Conservation (phyloP, 2,113 vertebrate species). For the Xerus inauris region DNA sequence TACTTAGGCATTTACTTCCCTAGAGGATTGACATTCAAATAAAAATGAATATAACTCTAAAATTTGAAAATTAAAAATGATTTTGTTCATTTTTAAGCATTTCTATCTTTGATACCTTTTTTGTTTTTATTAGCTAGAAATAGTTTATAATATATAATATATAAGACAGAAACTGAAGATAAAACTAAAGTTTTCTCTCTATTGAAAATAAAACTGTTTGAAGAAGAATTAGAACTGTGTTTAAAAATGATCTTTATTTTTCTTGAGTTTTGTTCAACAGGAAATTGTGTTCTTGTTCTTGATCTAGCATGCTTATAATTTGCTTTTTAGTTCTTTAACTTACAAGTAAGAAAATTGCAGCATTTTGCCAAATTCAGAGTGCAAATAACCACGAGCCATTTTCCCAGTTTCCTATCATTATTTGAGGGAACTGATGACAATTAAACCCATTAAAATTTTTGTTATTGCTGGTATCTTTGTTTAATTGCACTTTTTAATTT, state of each 20-base stretch:
- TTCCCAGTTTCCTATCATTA: not conserved
- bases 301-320: not conserved
- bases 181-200: no score
- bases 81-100: not conserved
- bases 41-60: not conserved
- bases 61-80: conserved; percentile 21
- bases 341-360: not conserved
- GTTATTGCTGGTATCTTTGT: not conserved
- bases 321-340: not conserved
- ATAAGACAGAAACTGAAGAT: not conserved
- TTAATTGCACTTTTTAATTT: not conserved
- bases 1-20: not conserved
- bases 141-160: not conserved
- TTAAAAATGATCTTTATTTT: not conserved
- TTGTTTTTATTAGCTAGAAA: not conserved
- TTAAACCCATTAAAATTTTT: not conserved
- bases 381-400: not conserved
- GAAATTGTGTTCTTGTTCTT: not conserved
- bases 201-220: not conserved
- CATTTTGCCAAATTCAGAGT: conserved; percentile 25
- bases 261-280: not conserved
- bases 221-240: not conserved
- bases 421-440: not conserved
- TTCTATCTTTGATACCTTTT: not conserved
- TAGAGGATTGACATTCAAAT: not conserved